phyloP scores from a whole-genome alignment of 2,888 invertebrate genomes.

The Halictus ligatus region DNA sequence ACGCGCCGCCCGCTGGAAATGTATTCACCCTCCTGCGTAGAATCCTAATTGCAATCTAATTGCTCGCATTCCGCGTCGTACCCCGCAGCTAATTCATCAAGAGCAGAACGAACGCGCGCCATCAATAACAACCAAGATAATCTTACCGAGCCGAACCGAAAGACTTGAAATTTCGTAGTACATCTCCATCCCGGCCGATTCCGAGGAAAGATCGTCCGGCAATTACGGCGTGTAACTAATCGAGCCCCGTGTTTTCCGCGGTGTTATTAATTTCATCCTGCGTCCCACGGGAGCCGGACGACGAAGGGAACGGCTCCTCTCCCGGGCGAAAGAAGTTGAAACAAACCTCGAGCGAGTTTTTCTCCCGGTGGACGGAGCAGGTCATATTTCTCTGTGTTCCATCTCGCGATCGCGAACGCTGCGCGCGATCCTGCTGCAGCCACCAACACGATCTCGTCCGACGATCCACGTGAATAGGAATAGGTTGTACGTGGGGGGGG shows the following conservation, averaged over 20 bases:
- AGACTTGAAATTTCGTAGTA: not conserved
- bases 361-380: not conserved
- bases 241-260: not conserved
- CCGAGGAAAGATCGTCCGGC: not conserved
- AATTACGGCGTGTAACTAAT: not conserved
- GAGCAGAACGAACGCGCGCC: not conserved
- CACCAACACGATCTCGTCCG: not conserved
- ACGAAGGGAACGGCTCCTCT: not conserved
- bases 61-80: not conserved
- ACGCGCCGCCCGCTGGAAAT: not conserved
- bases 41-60: not conserved
- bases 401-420: not conserved
- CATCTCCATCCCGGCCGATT: not conserved
- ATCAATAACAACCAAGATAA: not conserved
- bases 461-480: slow-evolving; percentile 3
- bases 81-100: not conserved
- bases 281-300: not conserved
- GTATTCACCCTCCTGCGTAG: not conserved
- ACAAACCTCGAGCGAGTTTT: slow-evolving; percentile 1
- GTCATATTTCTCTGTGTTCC: not conserved
- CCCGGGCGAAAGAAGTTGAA: not conserved
- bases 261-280: not conserved
- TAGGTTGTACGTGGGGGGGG: not conserved
- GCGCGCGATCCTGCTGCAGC: not conserved
- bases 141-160: not conserved